phyloP scores from a whole-genome alignment of 2,113 vertebrate species.

The Polypterus bichir region DNA sequence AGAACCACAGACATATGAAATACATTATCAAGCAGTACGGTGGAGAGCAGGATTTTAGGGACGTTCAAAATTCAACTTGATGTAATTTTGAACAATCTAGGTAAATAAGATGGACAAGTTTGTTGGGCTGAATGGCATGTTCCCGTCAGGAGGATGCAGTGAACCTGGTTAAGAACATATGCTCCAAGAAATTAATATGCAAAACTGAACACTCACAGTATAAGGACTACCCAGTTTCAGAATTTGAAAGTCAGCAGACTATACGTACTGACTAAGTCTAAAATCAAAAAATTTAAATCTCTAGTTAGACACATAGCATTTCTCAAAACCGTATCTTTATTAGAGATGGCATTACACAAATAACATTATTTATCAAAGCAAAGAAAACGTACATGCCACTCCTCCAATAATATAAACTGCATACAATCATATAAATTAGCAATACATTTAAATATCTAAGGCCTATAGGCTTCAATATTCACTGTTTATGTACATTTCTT shows the following conservation, averaged over 20 bases:
- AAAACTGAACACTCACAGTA: no score
- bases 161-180: no score
- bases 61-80: no score
- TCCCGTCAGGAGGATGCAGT: no score
- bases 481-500: slow-evolving; percentile 9
- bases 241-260: not conserved
- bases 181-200: no score
- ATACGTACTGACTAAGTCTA: not conserved
- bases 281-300: not conserved
- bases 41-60: no score
- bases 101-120: no score
- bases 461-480: slow-evolving; percentile 6
- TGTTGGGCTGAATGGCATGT: no score
- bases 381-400: slow-evolving; percentile 12
- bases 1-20: no score
- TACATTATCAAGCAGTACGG: no score
- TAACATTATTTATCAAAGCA: slow-evolving; percentile 17
- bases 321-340: slow-evolving; percentile 9
- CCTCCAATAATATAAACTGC: slow-evolving; percentile 13
- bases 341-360: slow-evolving; percentile 18
- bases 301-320: not conserved
- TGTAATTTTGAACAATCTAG: no score
- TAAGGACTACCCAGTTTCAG: no score
- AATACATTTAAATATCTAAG: slow-evolving; percentile 20
- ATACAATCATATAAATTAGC: slow-evolving; percentile 21